Evolutionary conservation across 30 jellyfish, hydroid and myxozoan genomes (phyloP), one percentile per base, ranked within the genome.

Genomic region (Turritopsis rubra): DNA sequence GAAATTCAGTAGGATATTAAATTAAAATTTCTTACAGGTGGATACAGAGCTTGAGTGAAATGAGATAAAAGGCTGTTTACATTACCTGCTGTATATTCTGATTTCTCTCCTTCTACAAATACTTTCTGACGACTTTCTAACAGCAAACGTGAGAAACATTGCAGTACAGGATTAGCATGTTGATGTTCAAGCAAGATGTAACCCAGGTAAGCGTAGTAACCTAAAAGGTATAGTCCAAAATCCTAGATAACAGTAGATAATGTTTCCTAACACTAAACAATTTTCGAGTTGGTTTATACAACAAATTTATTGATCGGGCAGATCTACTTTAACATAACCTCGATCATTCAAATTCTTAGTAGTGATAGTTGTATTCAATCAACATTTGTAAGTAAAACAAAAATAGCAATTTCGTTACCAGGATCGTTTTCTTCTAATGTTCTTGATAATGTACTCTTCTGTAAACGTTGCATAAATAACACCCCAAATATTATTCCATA

Each of bases 131-230:
- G 22, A 0, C 17, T 68, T 68, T 89, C 89, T 19, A 52, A 41
- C 13, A 91, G 86, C 83, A 91, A 79, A 28, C 81, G 73, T 53
- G 70, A 65, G 84, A 88, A 88, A 52, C 95, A 91, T 52, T 79
- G 88, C 20, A 88, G 82, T 9, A 88, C 96, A 0, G 98, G 98
- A 75, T 87, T 92, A 1, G 96, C 93, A 81, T 92, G 96, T 1
- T 91, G 52, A 71, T 92, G 98, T 81, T 92, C 98, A 53, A 86
- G 52, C 66, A 92, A 66, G 17, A 92, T 71, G 80, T 92, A 92
- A 25, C 96, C 96, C 53, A 92, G 21, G 80, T 92, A 92, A 7
- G 98, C 92, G 24, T 24, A 72, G 53, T 92, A 92, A 1, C 98
- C 98, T 92, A 81, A n/a, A 74, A 87, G 19, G 16, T n/a, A 41